Evolutionary conservation across 2,797 vertebrate genomes (phyloP).

Genomic region (Sebastes kiyomatsui): DNA sequence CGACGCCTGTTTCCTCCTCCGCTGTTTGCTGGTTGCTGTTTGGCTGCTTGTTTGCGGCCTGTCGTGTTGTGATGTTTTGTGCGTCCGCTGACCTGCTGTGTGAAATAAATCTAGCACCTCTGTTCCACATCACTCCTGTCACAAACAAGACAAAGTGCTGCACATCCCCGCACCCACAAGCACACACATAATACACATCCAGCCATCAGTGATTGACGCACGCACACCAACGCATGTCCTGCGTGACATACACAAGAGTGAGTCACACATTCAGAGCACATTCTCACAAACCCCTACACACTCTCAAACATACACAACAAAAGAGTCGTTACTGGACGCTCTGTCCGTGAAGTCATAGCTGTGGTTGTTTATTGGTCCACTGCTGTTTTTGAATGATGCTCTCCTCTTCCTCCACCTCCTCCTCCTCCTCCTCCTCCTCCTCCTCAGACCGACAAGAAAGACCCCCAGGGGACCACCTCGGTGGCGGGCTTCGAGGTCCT

Average conservation of each 20-base stretch:
- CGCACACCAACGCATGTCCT: constrained; percentile 49
- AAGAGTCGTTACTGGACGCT: background rate
- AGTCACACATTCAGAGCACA: constrained; percentile 32
- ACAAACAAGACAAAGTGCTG: constrained; percentile 1
- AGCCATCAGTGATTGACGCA: constrained; percentile 14
- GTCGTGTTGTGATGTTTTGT: background rate
- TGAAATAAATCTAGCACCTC: constrained; percentile 36
- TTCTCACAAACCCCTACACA: constrained; percentile 27
- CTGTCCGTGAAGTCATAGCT: background rate
- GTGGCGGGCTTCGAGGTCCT: constrained; percentile 95
- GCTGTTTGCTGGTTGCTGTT: background rate
- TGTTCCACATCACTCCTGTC: constrained; percentile 14
- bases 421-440: constrained; percentile 1
- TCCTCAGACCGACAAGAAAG: constrained; percentile 92
- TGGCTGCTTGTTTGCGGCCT: background rate
- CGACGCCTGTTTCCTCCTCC: background rate
- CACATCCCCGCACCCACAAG: background rate
- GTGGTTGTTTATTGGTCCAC: background rate
- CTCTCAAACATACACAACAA: constrained; percentile 22
- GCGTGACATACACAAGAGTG: constrained; percentile 37
- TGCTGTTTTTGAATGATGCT: constrained; percentile 17
- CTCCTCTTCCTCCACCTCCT: background rate
- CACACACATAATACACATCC: constrained; percentile 6
- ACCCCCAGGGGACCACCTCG: constrained; percentile 90
- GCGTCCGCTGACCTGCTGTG: constrained; percentile 13